A percentile compares a stretch with the other conserved stretches of the same genome.
These are phyloP conservation scores for Pteronura brasiliensis DNA, from an alignment of 2,113 vertebrate species.

Conservation along the genomic window DNA sequence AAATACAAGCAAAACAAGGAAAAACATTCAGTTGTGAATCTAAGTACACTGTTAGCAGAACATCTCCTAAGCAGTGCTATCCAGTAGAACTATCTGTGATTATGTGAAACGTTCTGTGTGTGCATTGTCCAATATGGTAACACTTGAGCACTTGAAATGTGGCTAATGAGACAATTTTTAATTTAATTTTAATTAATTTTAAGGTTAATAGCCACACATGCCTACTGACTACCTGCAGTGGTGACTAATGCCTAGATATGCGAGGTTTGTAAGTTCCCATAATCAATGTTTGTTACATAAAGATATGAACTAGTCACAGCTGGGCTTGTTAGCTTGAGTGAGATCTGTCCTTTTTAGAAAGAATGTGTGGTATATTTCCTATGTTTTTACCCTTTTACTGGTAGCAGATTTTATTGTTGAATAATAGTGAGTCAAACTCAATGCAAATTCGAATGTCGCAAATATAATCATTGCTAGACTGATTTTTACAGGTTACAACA, in stretches of 20 bases:
- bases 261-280: not conserved
- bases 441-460: not conserved
- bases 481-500: not conserved
- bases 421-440: not conserved
- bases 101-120: not conserved
- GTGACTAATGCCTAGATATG: not conserved
- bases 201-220: not conserved
- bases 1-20: not conserved
- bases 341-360: not conserved
- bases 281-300: not conserved
- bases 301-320: not conserved
- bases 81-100: not conserved
- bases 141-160: not conserved
- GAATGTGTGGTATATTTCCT: not conserved
- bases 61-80: not conserved
- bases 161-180: not conserved
- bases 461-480: not conserved
- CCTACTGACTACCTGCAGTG: not conserved
- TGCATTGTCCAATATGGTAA: not conserved
- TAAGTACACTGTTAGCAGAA: not conserved
- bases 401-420: not conserved
- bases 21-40: not conserved
- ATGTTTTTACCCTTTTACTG: not conserved
- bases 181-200: not conserved
- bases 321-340: not conserved